Evolutionary conservation across 1,140 invertebrate species (phyloP), one percentile per base, ranked within the genome.

Genomic region (Zelostemma sp.): DNA sequence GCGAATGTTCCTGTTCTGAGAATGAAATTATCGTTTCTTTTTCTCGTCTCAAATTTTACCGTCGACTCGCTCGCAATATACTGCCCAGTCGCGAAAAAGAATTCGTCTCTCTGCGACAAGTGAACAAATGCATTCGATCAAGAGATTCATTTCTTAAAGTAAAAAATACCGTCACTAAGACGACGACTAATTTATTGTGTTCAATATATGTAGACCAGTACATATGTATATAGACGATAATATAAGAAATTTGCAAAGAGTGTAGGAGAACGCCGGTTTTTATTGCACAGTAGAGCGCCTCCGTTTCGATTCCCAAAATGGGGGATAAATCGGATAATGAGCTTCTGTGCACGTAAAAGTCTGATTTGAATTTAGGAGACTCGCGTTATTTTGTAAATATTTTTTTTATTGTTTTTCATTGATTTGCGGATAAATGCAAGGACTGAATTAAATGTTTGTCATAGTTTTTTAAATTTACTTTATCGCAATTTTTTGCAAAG

Each of bases 171-270:
- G 45, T 21, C 11, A 47, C 12, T 49, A 31, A 1, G 6, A 49
- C n/a, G 48, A 17, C 54, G 59, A 71, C 62, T 66, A 66, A 66
- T 71, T 71, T 71, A 63, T 71, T 71, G 68, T 71, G 68, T 71
- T 71, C 68, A 66, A 17, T 51, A 53, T 8, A 17, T 51, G 47
- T 8, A 66, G 63, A 47, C 28, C 51, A 62, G 41, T 60, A 70
- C 40, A 61, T 59, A 61, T 50, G 61, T 64, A 64, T 28, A 64
- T 60, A 63, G 49, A 31, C n/a, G 19, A 6, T 28, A 25, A 45
- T 21, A 50, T 3, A 28, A 3, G 25, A 28, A 28, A 8, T 28
- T 31, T 2, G 11, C 14, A 18, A 48, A 43, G 49, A 21, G 48
- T 49, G 38, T 11, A 31, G 28, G 28, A 31, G 5, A 11, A 31